Base-by-base conservation (phyloP, 2,797 vertebrate species). In the Tapirus indicus region DNA sequence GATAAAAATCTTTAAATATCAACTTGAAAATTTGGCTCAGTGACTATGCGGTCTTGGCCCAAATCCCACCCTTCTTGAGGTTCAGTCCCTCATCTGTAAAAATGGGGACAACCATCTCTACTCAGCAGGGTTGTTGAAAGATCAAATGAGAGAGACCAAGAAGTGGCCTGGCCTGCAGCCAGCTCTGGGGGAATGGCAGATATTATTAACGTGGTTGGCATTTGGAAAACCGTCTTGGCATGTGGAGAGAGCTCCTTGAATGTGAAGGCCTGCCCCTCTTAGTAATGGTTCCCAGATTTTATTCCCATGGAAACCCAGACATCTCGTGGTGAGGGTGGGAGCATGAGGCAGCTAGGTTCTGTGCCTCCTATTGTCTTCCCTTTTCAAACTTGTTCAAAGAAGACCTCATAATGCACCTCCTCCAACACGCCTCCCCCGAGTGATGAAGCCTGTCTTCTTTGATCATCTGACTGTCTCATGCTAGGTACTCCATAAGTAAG, bases 121-220 rank as follows among this genome's bases (percentile, higher is more conserved):
- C 68, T 90, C 75, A 23, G 49, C 49, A 94, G 38, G 23, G 16
- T 38, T 84, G 60, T 62, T 84, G 79, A 69, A 89, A 96, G 83
- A 94, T 87, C 91, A 82, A 83, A 83, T 49, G 77, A 79, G 79
- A 92, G 62, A 97, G 72, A 68, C 93, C 52, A 69, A 93, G 77
- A 85, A 90, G 75, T 32, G 77, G 72, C 71, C 77, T 75, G 96
- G 96, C 85, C 44, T n/a, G 18, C 18, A 60, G 93, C 93, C 92
- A 35, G 13, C 87, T 91, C 72, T 6, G 20, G 58, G 64, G 74
- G 58, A 87, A 62, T 77, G 90, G 72, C 54, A 23, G 83, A 64
- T 56, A 23, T 64, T 87, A 71, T 74, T 94, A 80, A 60, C 38
- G 3, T 21, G 64, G 56, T 38, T 94, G 97, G 78, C 91, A 79